A percentile compares a stretch with the other conserved stretches of the same genome.
These are phyloP conservation scores for Apodemus sylvaticus DNA, from an alignment of 2,113 vertebrate species.

Conservation along the genomic window DNA sequence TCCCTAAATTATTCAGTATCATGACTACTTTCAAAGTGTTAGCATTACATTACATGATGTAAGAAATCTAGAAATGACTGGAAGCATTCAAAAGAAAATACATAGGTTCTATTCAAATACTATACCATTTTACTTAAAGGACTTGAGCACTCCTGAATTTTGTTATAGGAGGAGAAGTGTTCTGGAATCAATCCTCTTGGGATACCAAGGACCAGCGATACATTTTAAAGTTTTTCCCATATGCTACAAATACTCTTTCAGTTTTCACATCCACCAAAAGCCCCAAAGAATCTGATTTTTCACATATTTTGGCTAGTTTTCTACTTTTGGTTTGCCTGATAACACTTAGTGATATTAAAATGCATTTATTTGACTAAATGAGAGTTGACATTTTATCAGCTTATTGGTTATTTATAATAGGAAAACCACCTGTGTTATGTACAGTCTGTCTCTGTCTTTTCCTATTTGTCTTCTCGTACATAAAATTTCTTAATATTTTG, in stretches of 20 bases:
- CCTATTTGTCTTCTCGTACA: not conserved
- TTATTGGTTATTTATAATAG: slow-evolving; percentile 15
- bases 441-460: slow-evolving; percentile 11
- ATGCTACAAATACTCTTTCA: not conserved
- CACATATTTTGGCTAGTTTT: not conserved
- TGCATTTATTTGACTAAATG: not conserved
- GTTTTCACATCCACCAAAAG: not conserved
- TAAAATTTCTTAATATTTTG: slow-evolving; percentile 2
- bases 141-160: not conserved
- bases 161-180: not conserved
- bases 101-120: not conserved
- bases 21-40: not conserved
- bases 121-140: not conserved
- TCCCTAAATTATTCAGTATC: not conserved
- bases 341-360: not conserved
- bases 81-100: not conserved
- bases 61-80: not conserved
- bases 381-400: not conserved
- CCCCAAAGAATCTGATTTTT: not conserved
- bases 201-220: not conserved
- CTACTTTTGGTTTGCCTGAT: slow-evolving; percentile 20
- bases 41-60: not conserved
- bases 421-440: not conserved
- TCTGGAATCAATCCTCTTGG: not conserved
- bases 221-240: slow-evolving; percentile 19